These are phyloP conservation scores for Calliopsis andreniformis DNA, from an alignment of 1,140 invertebrate species.

Conservation along the genomic window DNA sequence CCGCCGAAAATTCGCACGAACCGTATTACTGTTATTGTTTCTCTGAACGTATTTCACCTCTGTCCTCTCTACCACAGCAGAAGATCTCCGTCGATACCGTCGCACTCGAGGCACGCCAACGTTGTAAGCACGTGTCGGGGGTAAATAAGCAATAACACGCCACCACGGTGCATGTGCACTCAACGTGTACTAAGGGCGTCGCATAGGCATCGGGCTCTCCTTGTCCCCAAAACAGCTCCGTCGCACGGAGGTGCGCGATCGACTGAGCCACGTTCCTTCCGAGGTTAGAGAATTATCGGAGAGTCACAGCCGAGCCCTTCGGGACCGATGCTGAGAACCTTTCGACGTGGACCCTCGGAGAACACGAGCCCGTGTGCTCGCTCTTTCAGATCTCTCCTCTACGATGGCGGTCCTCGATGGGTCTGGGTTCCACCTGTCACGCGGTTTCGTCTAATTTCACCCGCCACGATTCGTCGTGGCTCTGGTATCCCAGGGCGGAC, in stretches of 20 bases:
- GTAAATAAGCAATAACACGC: constrained; percentile 64
- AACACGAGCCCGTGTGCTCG: neutral
- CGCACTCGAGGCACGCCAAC: constrained; percentile 39
- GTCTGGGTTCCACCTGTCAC: constrained; percentile 62
- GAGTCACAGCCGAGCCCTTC: neutral
- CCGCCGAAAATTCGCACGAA: neutral
- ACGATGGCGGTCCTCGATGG: constrained; percentile 23
- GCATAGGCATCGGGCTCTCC: constrained; percentile 1
- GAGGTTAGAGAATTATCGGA: constrained; percentile 7
- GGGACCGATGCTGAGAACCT: neutral
- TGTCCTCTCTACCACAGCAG: constrained; percentile 5
- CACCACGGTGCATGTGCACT: constrained; percentile 67
- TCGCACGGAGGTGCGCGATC: neutral
- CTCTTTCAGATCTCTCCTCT: neutral
- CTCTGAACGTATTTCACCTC: constrained; percentile 10
- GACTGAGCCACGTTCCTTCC: constrained; percentile 3
- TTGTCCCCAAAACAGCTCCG: neutral
- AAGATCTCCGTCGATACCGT: constrained; percentile 48
- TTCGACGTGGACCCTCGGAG: neutral
- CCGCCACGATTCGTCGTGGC: constrained; percentile 37
- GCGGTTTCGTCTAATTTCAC: constrained; percentile 60
- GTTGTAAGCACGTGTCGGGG: constrained; percentile 60
- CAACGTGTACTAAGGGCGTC: constrained; percentile 45
- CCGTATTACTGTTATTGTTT: neutral
- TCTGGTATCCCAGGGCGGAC: constrained; percentile 16